Evolutionary conservation across 2,797 vertebrate species (phyloP).

Genomic region (Malacoraja senta): DNA sequence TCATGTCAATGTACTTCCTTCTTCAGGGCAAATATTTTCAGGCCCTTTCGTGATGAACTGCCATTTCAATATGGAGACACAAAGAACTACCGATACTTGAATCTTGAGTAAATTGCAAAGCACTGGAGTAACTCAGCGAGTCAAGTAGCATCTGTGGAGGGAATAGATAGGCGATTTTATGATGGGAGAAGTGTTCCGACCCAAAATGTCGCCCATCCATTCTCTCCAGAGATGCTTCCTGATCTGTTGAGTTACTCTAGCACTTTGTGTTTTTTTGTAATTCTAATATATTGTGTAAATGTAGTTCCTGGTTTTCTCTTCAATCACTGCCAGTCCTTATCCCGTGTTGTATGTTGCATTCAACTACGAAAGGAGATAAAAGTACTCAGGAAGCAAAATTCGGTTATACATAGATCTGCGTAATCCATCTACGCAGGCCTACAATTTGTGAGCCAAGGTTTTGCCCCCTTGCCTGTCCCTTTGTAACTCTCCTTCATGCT

Average conservation of each 20-base stretch:
- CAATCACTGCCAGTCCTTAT: not conserved
- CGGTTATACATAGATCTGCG: not conserved
- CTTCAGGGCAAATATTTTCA: not conserved
- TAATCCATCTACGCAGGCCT: not conserved
- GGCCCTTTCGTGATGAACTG: not conserved
- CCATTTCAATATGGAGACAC: too few relatives aligned
- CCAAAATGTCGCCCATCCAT: too few relatives aligned
- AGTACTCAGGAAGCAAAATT: not conserved
- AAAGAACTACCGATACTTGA: too few relatives aligned
- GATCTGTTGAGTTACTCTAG: too few relatives aligned
- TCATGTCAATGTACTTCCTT: not conserved
- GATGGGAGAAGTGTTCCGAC: too few relatives aligned
- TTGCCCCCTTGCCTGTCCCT: not conserved
- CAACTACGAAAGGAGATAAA: not conserved
- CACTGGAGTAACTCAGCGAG: too few relatives aligned
- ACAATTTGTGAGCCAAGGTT: not conserved
- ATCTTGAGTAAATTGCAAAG: too few relatives aligned
- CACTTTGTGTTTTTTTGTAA: not conserved
- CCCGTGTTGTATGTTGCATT: not conserved
- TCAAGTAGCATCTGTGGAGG: too few relatives aligned
- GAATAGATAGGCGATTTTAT: too few relatives aligned
- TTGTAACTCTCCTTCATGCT: too few relatives aligned
- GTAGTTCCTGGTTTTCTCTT: not conserved
- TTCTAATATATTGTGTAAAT: not conserved
- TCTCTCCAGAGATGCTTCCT: too few relatives aligned